A percentile compares a stretch with the other conserved stretches of the same genome.
Evolutionary conservation across 2,113 vertebrate genomes (phyloP).

Genomic region (Paradoxurus hermaphroditus): DNA sequence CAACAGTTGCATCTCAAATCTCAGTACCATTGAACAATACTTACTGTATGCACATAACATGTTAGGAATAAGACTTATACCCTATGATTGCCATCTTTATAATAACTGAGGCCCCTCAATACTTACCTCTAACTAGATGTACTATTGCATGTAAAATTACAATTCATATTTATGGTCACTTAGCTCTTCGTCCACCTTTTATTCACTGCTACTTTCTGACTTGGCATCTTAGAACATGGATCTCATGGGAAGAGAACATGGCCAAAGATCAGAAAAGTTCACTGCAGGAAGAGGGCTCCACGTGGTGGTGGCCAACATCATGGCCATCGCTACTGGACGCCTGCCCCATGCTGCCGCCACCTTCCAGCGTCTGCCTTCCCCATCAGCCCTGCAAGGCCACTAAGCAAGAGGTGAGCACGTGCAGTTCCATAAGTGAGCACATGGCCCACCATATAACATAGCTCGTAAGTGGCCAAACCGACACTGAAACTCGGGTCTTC

Average conservation of each 20-base stretch:
- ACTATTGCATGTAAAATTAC: neutral
- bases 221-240: neutral
- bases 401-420: accelerated
- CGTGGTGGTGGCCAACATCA: too few species aligned
- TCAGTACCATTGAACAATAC: neutral
- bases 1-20: neutral
- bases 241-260: neutral
- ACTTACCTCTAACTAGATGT: neutral
- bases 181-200: neutral
- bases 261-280: neutral
- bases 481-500: neutral
- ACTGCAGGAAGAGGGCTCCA: neutral
- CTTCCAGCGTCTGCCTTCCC: neutral
- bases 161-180: neutral
- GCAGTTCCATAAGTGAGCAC: accelerated
- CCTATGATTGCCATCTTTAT: too few species aligned
- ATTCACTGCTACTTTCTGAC: neutral
- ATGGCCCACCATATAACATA: neutral
- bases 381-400: neutral
- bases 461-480: too few species aligned
- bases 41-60: neutral
- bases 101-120: neutral
- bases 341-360: accelerated
- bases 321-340: neutral
- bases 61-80: neutral